phyloP scores from a whole-genome alignment of 1,140 invertebrate species.

The Rhizoglyphus robini region DNA sequence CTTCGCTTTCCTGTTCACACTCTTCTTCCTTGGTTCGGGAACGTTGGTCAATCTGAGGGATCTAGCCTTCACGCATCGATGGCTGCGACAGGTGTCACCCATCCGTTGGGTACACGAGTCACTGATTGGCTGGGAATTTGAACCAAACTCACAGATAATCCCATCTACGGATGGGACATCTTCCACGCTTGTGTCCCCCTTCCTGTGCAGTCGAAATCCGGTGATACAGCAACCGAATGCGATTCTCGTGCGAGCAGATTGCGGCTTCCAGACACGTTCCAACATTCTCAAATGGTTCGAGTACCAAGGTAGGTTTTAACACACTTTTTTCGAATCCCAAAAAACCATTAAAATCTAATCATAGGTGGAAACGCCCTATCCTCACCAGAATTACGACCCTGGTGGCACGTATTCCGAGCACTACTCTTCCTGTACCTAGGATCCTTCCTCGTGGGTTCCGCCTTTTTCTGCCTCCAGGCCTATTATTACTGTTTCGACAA shows the following conservation, averaged over 20 bases:
- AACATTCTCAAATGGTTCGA: conserved; percentile 27
- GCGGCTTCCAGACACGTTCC: conserved; percentile 26
- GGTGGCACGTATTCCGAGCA: conserved; percentile 18
- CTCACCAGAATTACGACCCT: neutral
- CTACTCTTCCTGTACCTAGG: neutral
- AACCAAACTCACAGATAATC: conserved; percentile 13
- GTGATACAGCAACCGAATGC: conserved; percentile 28
- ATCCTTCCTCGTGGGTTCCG: conserved; percentile 13
- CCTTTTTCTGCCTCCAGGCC: conserved; percentile 13
- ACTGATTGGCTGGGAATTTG: conserved; percentile 34
- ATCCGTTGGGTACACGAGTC: conserved; percentile 56
- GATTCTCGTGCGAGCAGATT: conserved; percentile 30
- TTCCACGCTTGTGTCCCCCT: neutral
- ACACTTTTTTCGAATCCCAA: neutral
- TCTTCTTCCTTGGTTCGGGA: conserved; percentile 51
- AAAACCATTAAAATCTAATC: neutral
- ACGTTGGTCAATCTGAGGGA: conserved; percentile 56
- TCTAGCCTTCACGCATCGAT: conserved; percentile 48
- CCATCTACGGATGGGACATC: neutral
- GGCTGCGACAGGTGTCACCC: conserved; percentile 54
- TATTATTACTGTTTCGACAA: conserved; percentile 6
- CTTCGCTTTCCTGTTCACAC: conserved; percentile 44
- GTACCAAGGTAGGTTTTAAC: conserved; percentile 3
- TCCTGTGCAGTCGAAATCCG: conserved; percentile 24
- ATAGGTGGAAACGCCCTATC: neutral